Base-by-base conservation (phyloP, 2,113 vertebrate species). In the Periophthalmus modestus region DNA sequence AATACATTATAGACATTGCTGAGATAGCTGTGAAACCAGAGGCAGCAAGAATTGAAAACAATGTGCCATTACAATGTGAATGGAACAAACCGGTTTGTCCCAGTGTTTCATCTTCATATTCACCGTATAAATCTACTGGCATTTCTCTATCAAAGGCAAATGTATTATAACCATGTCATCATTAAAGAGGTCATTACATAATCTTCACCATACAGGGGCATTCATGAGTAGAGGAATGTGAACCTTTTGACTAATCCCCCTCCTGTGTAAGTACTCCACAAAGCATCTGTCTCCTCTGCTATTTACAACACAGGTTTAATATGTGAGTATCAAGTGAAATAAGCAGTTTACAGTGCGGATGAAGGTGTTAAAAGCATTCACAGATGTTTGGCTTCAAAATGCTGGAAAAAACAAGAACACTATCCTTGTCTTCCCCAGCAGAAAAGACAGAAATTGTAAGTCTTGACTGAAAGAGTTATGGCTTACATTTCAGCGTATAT, bases 331-430 rank as follows among this genome's bases (percentile, higher is more conserved):
- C 1, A 16, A 61, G 28, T 62, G 16, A 71, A 43, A 65, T 23
- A 67, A 5, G 12, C 66, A 47, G 21, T 16, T 23, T 76, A 54
- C 54, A 21, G 23, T 63, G 62, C 61, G 55, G 66, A 66, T 52
- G 69, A 65, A 65, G 62, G 62, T 39, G 62, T 65, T 63, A 33
- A 72, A 73, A 33, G 61, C 67, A 55, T 68, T 65, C 46, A 65
- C 48, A 79, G 62, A 65, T 39, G 62, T 43, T 39, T 65, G 62
- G 62, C 62, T 65, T 19, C 15, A 24, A 52, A 28, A 65, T 36
- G 2, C 7, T 2, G 62, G 4, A 34, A 62, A 54, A 58, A 80
- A 14, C 48, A 63, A 24, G n/a, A 70, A 28, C 12, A 3, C 15
- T 33, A 28, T 36, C 33, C 28, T 34, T 36, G 28, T 34, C 2